Percentiles rank a stretch among this genome's conserved stretches.
Conservation (phyloP, 2,888 invertebrate genomes). For the Agrilus mali region DNA sequence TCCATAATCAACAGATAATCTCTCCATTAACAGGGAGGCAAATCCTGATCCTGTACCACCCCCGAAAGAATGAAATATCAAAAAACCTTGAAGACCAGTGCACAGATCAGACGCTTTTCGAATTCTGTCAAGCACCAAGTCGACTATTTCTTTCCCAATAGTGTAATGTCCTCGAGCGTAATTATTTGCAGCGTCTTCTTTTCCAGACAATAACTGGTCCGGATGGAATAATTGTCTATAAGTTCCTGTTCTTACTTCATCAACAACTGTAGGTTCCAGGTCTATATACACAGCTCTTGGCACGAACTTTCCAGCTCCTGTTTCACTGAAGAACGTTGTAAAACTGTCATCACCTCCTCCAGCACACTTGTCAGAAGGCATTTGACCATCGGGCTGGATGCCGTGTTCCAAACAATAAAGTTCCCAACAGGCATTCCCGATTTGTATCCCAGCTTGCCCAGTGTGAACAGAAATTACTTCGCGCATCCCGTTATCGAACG, state of each 20-base stretch:
- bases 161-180: no score
- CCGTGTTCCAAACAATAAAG: constrained; percentile 61
- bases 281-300: constrained; percentile 39
- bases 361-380: constrained; percentile 23
- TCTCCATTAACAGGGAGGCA: constrained; percentile 69
- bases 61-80: constrained; percentile 71
- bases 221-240: no score
- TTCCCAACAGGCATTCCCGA: constrained; percentile 83
- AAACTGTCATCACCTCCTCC: constrained; percentile 76
- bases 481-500: constrained; percentile 32
- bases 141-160: no score
- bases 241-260: no score
- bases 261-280: constrained; percentile 68
- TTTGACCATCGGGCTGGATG: neutral
- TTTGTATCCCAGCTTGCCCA: constrained; percentile 75
- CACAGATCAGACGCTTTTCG: no score
- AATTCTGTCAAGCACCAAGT: no score
- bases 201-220: no score
- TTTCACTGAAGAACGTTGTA: constrained; percentile 38
- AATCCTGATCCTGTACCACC: constrained; percentile 40
- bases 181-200: no score
- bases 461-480: constrained; percentile 68
- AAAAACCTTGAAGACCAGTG: constrained; percentile 34
- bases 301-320: no score
- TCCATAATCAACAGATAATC: constrained; percentile 36